These are phyloP conservation scores for Furcula furcula DNA, from an alignment of 2,888 invertebrate species.

Conservation along the genomic window DNA sequence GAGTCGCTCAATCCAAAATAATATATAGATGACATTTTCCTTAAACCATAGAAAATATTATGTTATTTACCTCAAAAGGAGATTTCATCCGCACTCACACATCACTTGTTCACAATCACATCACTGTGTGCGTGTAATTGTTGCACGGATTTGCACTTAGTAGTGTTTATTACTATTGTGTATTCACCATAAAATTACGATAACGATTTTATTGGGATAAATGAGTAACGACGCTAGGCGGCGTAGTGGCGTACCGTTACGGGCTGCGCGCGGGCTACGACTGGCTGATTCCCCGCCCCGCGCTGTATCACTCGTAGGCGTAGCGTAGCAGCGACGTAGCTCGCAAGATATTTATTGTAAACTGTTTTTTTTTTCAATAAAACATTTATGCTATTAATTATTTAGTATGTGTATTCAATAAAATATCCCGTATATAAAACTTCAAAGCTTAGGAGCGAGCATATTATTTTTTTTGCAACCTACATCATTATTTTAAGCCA, in stretches of 20 bases:
- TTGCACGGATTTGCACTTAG: slow-evolving; percentile 26
- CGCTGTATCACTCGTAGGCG: slow-evolving; percentile 43
- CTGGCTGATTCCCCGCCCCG: slow-evolving; percentile 70
- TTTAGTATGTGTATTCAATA: too few relatives aligned
- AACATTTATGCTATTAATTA: too few relatives aligned
- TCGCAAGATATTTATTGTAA: slow-evolving; percentile 32
- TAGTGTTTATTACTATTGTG: too few relatives aligned
- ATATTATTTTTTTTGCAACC: too few relatives aligned
- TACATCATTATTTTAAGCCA: too few relatives aligned
- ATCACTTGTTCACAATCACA: slow-evolving; percentile 42
- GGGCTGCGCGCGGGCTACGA: slow-evolving; percentile 68
- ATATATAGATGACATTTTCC: slow-evolving; percentile 19
- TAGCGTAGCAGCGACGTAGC: slow-evolving; percentile 39
- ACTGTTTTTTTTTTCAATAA: slow-evolving; percentile 35
- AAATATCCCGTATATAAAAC: too few relatives aligned
- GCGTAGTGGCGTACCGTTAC: slow-evolving; percentile 69
- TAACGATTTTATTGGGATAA: slow-evolving; percentile 22
- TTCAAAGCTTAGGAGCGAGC: too few relatives aligned
- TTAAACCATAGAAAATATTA: slow-evolving; percentile 21
- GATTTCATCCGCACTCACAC: slow-evolving; percentile 40
- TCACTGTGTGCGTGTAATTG: slow-evolving; percentile 31
- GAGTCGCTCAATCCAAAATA: slow-evolving; percentile 8
- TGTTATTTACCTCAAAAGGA: slow-evolving; percentile 40
- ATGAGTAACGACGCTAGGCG: slow-evolving; percentile 23
- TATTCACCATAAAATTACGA: too few relatives aligned